Evolutionary conservation across 2,888 invertebrate species (phyloP), one percentile per base, ranked within the genome.

Genomic region (Stomorhina lunata): DNA sequence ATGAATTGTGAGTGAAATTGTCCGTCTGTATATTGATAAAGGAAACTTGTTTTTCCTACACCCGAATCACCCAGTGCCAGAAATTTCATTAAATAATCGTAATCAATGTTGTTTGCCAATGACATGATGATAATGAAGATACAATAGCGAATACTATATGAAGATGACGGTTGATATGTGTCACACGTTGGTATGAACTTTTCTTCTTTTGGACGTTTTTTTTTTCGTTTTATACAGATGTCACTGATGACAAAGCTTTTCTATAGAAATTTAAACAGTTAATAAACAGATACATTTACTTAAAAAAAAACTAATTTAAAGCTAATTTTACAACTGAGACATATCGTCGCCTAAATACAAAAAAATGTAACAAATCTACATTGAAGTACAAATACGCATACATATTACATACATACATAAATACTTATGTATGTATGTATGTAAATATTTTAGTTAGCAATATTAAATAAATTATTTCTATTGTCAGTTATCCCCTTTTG

Each of bases 61-160:
- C 98, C 98, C 1, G 98, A 98, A 92, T 99, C 98, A n/a, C 98
- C 99, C 79, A 98, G 94, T 79, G 98, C 96, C 81, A 99, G 93
- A 90, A 99, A 95, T 86, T 91, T 91, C 84, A 91, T 89, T 85
- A 91, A 84, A 85, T 90, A 91, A 87, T 91, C 91, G 86, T 91
- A 91, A 84, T 91, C 91, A 84, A 90, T 89, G 80, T 87, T 87
- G 72, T 85, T 79, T 68, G 86, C 59, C 48, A 81, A 81, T 79
- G 88, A 81, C 88, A 88, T 88, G 65, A 59, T 86, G 63, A 20
- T 53, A 20, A 15, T 40, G 59, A 15, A 27, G 37, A 12, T 9
- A n/a, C n/a, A n/a, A n/a, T n/a, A n/a, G 48, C 7, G 10, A 20
- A 12, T 40, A n/a, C n/a, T n/a, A n/a, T n/a, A 9, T 40, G n/a